phyloP scores from a whole-genome alignment of 2,113 vertebrate species.

The cattle (Bos taurus) region ARS-UCD2.0 NC_037352.1:15870501-15871000 shows the following conservation, averaged over 20 bases:
- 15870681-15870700: neutral
- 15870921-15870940: neutral
- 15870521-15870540: neutral
- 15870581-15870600: neutral
- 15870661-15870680: neutral
- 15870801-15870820: neutral
- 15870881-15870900: rapidly evolving
- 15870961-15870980: neutral
- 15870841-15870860: neutral
- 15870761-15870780: rapidly evolving
- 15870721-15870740: neutral
- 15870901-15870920: too few species aligned
- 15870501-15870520: neutral
- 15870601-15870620: neutral
- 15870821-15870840: neutral
- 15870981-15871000: neutral
- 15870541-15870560: rapidly evolving
- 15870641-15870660: neutral
- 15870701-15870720: neutral
- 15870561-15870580: neutral
- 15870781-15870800: neutral
- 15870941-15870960: too few species aligned
- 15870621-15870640: neutral
- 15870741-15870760: neutral
- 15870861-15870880: neutral